A percentile compares a stretch with the other conserved stretches of the same genome.
phyloP scores from a whole-genome alignment of 2,888 invertebrate genomes.

The Eupithecia centaureata region DNA sequence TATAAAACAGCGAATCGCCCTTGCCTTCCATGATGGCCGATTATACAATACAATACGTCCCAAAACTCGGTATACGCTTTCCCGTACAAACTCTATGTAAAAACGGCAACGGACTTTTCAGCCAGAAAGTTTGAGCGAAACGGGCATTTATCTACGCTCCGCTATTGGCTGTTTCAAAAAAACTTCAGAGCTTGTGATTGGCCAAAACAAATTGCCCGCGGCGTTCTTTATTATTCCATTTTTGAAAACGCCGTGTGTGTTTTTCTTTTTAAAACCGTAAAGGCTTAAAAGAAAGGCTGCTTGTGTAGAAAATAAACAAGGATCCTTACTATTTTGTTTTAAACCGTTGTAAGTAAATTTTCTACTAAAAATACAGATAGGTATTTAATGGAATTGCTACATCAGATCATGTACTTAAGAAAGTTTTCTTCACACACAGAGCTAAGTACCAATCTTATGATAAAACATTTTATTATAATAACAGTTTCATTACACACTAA shows the following conservation, averaged over 20 bases:
- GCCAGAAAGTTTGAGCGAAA: conserved; percentile 62
- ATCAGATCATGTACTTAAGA: conserved; percentile 70
- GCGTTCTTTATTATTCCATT: conserved; percentile 71
- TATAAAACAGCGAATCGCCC: conserved; percentile 72
- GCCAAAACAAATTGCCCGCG: conserved; percentile 83
- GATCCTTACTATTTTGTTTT: conserved; percentile 48
- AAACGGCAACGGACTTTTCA: conserved; percentile 65
- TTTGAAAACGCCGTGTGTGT: conserved; percentile 65
- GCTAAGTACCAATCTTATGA: conserved; percentile 1
- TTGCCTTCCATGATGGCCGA: conserved; percentile 83
- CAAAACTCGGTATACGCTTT: conserved; percentile 70
- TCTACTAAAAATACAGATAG: conserved; percentile 44
- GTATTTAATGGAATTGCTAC: conserved; percentile 62
- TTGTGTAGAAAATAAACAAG: too few species aligned
- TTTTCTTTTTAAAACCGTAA: conserved; percentile 44
- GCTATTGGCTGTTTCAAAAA: conserved; percentile 82
- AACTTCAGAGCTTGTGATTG: conserved; percentile 79
- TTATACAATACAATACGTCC: conserved; percentile 80
- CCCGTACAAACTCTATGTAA: conserved; percentile 48
- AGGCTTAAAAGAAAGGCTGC: conserved; percentile 49
- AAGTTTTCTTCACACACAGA: conserved; percentile 57
- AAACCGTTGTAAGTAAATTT: conserved; percentile 29
- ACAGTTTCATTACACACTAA: too few species aligned
- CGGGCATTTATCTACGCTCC: conserved; percentile 76
- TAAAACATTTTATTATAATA: too few species aligned